phyloP scores from a whole-genome alignment of 2,888 invertebrate species.

The Lepidocyrtinus sp. region DNA sequence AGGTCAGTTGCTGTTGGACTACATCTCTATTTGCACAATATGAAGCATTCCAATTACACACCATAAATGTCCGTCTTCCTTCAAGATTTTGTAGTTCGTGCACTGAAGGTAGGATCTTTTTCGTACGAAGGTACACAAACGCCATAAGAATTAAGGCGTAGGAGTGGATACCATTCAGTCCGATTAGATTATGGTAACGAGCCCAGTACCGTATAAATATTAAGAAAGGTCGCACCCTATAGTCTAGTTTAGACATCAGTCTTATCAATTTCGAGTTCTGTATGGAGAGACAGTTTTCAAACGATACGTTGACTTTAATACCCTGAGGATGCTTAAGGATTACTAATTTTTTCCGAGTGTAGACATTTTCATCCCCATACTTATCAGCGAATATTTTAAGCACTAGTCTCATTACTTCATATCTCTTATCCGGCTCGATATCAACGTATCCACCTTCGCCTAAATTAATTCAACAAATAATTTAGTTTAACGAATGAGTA shows the following conservation, averaged over 20 bases:
- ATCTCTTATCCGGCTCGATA: not conserved
- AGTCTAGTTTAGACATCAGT: slow-evolving; percentile 27
- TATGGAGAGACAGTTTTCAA: slow-evolving; percentile 43
- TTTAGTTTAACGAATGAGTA: not conserved
- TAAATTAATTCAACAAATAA: no score
- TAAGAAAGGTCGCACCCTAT: slow-evolving; percentile 24
- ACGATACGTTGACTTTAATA: slow-evolving; percentile 37
- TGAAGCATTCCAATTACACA: slow-evolving; percentile 44
- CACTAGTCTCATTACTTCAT: slow-evolving; percentile 24
- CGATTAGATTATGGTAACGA: slow-evolving; percentile 41
- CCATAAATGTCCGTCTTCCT: slow-evolving; percentile 22
- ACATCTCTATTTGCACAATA: slow-evolving; percentile 34
- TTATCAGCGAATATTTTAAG: no score
- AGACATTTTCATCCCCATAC: slow-evolving; percentile 14
- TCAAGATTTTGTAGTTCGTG: slow-evolving; percentile 36
- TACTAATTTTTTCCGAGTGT: slow-evolving; percentile 33
- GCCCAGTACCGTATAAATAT: slow-evolving; percentile 50
- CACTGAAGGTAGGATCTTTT: slow-evolving; percentile 41
- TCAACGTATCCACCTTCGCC: slow-evolving; percentile 39
- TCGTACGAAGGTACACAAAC: slow-evolving; percentile 27
- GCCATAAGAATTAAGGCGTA: slow-evolving; percentile 43
- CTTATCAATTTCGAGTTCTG: slow-evolving; percentile 48
- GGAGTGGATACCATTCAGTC: slow-evolving; percentile 29
- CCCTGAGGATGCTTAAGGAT: slow-evolving; percentile 36
- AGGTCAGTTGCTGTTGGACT: not conserved